Percentiles rank a stretch among this genome's conserved stretches.
phyloP scores from a whole-genome alignment of 2,797 vertebrate species.

The Lemur catta region DNA sequence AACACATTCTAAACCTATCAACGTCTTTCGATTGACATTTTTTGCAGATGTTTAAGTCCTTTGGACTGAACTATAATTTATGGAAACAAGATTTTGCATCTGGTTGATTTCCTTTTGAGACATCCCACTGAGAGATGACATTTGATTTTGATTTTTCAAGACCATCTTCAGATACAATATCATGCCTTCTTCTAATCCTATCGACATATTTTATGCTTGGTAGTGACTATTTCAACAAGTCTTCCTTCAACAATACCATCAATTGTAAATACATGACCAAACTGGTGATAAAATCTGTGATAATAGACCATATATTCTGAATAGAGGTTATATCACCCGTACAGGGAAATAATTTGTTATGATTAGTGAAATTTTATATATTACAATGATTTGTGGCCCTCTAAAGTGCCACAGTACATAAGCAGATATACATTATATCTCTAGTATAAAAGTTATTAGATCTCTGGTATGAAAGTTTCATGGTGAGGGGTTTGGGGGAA shows the following conservation, averaged over 20 bases:
- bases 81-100: neutral
- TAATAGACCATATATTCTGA: neutral
- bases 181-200: neutral
- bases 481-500: neutral
- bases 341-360: neutral
- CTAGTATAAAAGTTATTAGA: neutral
- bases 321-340: neutral
- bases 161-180: neutral
- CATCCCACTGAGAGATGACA: neutral
- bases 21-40: neutral
- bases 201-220: neutral
- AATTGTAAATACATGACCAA: neutral
- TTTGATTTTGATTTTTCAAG: constrained; percentile 45
- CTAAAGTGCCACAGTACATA: neutral
- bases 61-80: constrained; percentile 7
- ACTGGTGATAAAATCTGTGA: neutral
- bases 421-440: neutral
- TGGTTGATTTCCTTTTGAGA: neutral
- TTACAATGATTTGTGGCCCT: neutral
- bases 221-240: neutral
- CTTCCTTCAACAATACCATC: neutral
- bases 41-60: constrained; percentile 24
- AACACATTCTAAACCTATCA: no score
- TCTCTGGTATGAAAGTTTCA: neutral
- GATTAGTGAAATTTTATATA: neutral